Base-by-base conservation (phyloP, 1,140 invertebrate genomes). In the Pseudomyrmex flavicornis region DNA sequence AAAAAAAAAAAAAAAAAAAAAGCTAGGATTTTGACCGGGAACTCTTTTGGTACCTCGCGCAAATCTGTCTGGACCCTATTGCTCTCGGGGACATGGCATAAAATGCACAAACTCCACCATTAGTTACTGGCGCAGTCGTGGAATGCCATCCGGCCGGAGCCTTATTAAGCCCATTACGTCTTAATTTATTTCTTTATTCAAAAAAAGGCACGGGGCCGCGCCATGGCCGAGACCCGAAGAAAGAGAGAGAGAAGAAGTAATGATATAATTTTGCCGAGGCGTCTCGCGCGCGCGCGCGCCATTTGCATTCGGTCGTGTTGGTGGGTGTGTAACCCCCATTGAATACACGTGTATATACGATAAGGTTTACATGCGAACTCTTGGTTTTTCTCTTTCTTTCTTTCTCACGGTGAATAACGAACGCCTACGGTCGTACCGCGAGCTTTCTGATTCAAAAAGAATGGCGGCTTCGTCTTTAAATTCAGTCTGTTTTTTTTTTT, bases 121-220 rank as follows among this genome's bases (percentile, higher is more conserved):
- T 88, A 88, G 83, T 88, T 85, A 88, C 86, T 69, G 86, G 79
- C 69, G 79, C 73, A 83, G 84, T 72, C 87, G 77, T 74, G 83
- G 86, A 88, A 88, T 88, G 86, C 87, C 76, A 88, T 88, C 77
- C 86, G 52, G 63, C n/a, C 74, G 79, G 73, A 79, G 86, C 83
- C 87, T 88, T 88, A 85, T 88, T 88, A 88, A 88, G 87, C 77
- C 87, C 83, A 85, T 88, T 88, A 88, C 73, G 73, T 88, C 86
- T 88, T 88, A 88, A 88, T 88, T 88, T 88, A 88, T 88, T 88
- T 88, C 77, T 83, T 88, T 85, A 85, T 85, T 85, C 83, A 74
- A 85, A 83, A 85, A 80, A 63, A 76, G 61, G 17, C 62, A 63
- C 62, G 56, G 50, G 17, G 54, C 58, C 66, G 59, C 72, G 83